Conservation (phyloP, 2,888 invertebrate species). For the Dasypolia templi region DNA sequence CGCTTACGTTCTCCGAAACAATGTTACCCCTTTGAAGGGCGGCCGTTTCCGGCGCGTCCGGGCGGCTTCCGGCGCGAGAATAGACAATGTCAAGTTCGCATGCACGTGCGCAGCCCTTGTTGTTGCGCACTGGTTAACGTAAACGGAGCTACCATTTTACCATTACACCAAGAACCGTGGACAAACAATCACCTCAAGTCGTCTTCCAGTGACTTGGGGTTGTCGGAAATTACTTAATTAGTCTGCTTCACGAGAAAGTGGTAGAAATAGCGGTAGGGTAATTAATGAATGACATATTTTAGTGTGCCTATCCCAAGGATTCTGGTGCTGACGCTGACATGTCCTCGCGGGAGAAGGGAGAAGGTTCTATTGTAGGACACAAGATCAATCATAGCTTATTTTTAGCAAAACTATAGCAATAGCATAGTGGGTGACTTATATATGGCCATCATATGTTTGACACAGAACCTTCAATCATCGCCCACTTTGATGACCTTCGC, state of each 20-base stretch:
- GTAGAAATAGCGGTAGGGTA: background rate
- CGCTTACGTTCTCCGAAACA: slow-evolving; percentile 82
- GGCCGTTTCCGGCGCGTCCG: slow-evolving; percentile 78
- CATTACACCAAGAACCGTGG: too few species aligned
- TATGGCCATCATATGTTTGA: slow-evolving; percentile 72
- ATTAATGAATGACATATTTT: too few species aligned
- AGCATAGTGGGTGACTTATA: slow-evolving; percentile 56
- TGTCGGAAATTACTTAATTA: background rate
- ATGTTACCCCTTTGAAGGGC: slow-evolving; percentile 81
- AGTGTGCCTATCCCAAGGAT: background rate
- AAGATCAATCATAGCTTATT: too few species aligned
- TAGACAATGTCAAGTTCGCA: slow-evolving; percentile 88
- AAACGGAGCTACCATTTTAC: slow-evolving; percentile 25
- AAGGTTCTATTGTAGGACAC: too few species aligned
- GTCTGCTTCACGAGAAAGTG: background rate
- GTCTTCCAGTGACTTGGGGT: background rate
- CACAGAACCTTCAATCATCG: slow-evolving; percentile 28
- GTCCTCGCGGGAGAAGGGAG: too few species aligned
- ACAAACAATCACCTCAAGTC: background rate
- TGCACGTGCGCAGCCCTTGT: slow-evolving; percentile 66
- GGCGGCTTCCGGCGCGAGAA: slow-evolving; percentile 78
- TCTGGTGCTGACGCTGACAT: too few species aligned
- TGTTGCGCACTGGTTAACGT: slow-evolving; percentile 47
- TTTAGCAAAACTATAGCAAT: too few species aligned
- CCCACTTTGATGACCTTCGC: slow-evolving; percentile 31